A percentile compares a stretch with the other conserved stretches of the same genome.
phyloP scores from a whole-genome alignment of 2,888 invertebrate genomes.

The Villa cingulata region DNA sequence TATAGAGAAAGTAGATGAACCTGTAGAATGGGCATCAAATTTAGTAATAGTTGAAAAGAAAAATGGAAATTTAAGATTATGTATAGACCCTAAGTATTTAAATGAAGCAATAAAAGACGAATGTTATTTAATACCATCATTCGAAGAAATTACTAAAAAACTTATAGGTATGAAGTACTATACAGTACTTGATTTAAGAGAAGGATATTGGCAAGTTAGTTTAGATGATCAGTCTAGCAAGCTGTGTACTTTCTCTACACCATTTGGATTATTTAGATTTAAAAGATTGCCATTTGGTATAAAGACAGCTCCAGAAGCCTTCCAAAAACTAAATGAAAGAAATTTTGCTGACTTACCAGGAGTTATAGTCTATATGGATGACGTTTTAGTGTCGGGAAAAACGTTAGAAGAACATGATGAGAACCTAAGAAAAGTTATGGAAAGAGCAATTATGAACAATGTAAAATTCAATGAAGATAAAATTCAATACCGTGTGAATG shows the following conservation, averaged over 20 bases:
- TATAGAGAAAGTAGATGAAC: constrained; percentile 11
- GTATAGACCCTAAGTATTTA: constrained; percentile 19
- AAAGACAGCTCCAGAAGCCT: constrained; percentile 18
- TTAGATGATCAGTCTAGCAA: constrained; percentile 22
- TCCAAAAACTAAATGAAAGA: constrained; percentile 15
- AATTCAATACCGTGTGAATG: constrained; percentile 11
- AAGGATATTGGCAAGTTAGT: constrained; percentile 8
- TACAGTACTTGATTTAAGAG: constrained; percentile 10
- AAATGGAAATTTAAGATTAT: constrained; percentile 17
- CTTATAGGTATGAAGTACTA: no score
- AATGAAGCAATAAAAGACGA: constrained; percentile 16
- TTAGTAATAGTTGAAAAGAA: constrained; percentile 20
- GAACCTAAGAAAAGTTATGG: constrained; percentile 17
- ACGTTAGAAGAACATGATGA: constrained; percentile 14
- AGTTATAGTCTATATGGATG: constrained; percentile 24
- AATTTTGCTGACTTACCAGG: constrained; percentile 16
- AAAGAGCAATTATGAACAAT: constrained; percentile 16
- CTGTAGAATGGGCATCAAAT: constrained; percentile 7
- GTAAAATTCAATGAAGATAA: constrained; percentile 22
- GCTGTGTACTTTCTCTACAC: constrained; percentile 19
- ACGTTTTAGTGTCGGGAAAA: constrained; percentile 15
- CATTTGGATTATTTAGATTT: constrained; percentile 9
- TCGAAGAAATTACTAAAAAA: constrained; percentile 15
- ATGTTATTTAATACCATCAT: constrained; percentile 16
- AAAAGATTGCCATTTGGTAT: constrained; percentile 18